Conservation (phyloP, 2,888 invertebrate genomes). For the Seira sanloemensis region DNA sequence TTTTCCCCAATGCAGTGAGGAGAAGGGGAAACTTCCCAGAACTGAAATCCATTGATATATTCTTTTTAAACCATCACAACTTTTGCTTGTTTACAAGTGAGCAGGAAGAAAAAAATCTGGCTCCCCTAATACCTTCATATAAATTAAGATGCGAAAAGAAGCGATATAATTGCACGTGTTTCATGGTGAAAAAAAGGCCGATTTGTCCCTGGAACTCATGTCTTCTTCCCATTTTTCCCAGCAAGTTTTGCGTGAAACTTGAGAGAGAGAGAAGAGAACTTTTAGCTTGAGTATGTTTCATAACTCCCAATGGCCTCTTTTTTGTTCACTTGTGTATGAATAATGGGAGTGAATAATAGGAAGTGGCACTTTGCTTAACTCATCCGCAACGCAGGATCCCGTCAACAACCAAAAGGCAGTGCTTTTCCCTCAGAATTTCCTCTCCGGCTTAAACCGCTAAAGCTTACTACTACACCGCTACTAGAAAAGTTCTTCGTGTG, state of each 20-base stretch:
- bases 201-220: neutral
- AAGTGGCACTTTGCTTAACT: slow-evolving; percentile 54
- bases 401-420: neutral
- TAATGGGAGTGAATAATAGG: slow-evolving; percentile 60
- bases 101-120: no score
- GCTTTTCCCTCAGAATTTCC: slow-evolving; percentile 3
- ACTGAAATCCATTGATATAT: no score
- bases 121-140: no score
- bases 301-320: slow-evolving; percentile 64
- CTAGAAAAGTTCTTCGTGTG: neutral
- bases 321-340: slow-evolving; percentile 63
- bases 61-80: no score
- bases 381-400: slow-evolving; percentile 28
- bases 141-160: neutral
- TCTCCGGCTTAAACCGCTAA: neutral
- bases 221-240: neutral
- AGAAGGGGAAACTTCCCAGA: no score
- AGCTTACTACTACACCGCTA: neutral
- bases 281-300: slow-evolving; percentile 40
- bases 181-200: no score
- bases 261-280: neutral
- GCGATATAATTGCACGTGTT: slow-evolving; percentile 6
- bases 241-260: neutral
- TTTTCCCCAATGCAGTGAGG: no score
- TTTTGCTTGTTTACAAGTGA: no score